A percentile compares a stretch with the other conserved stretches of the same genome.
Evolutionary conservation across 2,888 invertebrate genomes (phyloP).

Genomic region (Adelphocoris suturalis): DNA sequence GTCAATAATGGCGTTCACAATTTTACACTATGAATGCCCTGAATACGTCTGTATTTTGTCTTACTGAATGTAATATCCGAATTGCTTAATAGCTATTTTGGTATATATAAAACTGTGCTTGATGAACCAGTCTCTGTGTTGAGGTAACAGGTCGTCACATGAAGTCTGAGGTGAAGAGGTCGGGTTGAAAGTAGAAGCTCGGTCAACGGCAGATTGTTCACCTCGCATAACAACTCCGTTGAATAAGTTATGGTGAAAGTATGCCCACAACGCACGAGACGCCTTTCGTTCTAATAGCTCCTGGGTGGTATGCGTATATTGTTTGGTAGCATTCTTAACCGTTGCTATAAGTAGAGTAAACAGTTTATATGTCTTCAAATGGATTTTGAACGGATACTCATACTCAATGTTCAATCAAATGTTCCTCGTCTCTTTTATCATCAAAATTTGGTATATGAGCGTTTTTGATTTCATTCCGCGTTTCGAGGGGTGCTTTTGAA

Average conservation of each 20-base stretch:
- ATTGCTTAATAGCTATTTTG: not conserved
- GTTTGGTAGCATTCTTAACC: not conserved
- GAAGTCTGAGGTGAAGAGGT: too few species aligned
- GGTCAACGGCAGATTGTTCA: not conserved
- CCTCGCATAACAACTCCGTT: not conserved
- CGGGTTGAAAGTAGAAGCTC: not conserved
- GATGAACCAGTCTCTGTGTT: too few species aligned
- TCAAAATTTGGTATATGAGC: not conserved
- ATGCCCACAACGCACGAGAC: not conserved
- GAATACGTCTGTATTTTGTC: not conserved
- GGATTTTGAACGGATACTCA: slow-evolving; percentile 53
- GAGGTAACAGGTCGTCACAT: too few species aligned
- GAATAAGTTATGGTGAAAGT: not conserved
- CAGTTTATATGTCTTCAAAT: not conserved
- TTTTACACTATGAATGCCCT: not conserved
- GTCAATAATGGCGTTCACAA: not conserved
- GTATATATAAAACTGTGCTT: too few species aligned
- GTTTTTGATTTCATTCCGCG: slow-evolving; percentile 30
- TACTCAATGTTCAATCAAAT: slow-evolving; percentile 30
- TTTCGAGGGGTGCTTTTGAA: not conserved
- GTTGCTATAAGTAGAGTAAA: slow-evolving; percentile 2
- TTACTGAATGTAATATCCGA: not conserved
- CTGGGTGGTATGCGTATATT: not conserved
- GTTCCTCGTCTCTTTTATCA: slow-evolving; percentile 49
- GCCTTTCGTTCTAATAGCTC: not conserved